These are phyloP conservation scores for Argentina silus DNA, from an alignment of 2,797 vertebrate genomes.

Conservation along the genomic window DNA sequence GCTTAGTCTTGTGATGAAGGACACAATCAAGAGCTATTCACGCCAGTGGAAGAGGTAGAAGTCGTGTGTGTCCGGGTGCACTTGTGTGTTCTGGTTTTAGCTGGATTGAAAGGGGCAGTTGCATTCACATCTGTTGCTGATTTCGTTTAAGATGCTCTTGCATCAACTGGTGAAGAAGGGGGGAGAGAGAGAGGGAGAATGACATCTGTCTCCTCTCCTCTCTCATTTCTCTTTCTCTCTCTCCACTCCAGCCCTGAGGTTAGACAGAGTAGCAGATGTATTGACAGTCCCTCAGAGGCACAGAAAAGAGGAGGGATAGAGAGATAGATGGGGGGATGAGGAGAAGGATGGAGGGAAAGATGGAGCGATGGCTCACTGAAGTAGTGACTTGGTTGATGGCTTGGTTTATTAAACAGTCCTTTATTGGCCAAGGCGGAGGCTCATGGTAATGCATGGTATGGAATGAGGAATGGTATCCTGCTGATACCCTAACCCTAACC, in stretches of 20 bases:
- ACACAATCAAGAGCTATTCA: neutral
- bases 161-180: neutral
- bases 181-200: conserved; percentile 29
- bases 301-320: neutral
- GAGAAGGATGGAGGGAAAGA: neutral
- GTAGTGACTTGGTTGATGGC: no score
- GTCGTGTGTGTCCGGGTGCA: neutral
- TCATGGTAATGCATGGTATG: no score
- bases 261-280: neutral
- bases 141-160: no score
- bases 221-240: neutral
- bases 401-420: no score
- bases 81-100: neutral
- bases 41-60: neutral
- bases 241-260: neutral
- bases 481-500: no score
- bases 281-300: no score
- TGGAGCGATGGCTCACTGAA: no score
- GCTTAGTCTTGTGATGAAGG: conserved; percentile 20
- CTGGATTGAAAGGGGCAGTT: no score
- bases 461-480: no score
- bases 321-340: neutral
- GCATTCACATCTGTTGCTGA: no score
- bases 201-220: conserved; percentile 16
- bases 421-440: no score